Conservation (phyloP, 2,888 invertebrate genomes). For the Lasioglossum malachurum region DNA sequence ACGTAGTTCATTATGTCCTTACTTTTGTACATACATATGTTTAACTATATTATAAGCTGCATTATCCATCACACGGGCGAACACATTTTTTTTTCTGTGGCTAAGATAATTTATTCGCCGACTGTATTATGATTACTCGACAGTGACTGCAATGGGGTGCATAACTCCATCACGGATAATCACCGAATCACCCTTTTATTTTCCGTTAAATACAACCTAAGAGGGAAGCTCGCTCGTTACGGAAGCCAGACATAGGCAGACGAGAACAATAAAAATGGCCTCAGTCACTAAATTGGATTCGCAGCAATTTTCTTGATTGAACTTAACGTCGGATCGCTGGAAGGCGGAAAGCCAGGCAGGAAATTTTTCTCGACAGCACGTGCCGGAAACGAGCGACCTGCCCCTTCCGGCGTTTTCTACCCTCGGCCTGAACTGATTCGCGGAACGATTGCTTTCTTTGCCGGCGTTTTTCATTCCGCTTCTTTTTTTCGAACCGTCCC, state of each 20-base stretch:
- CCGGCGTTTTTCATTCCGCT: conserved; percentile 8
- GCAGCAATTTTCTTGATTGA: conserved; percentile 50
- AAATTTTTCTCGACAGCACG: conserved; percentile 53
- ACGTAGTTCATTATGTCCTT: no score
- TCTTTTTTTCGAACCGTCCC: not conserved
- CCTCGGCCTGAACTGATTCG: conserved; percentile 50
- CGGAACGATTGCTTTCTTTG: conserved; percentile 54
- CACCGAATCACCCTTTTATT: not conserved
- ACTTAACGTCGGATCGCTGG: conserved; percentile 36
- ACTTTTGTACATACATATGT: not conserved
- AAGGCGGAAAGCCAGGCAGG: conserved; percentile 42
- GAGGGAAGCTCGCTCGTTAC: not conserved
- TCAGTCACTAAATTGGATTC: conserved; percentile 48
- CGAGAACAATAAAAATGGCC: conserved; percentile 38
- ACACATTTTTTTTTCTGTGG: not conserved
- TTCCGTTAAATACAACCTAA: not conserved
- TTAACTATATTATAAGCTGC: not conserved
- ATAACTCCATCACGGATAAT: not conserved
- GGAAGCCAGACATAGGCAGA: conserved; percentile 8
- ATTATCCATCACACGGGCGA: not conserved
- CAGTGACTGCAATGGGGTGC: not conserved
- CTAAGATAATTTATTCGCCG: no score
- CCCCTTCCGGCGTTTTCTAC: conserved; percentile 35
- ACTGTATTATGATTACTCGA: not conserved
- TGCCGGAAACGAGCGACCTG: conserved; percentile 53